These are phyloP conservation scores for Venturia canescens DNA, from an alignment of 1,140 invertebrate genomes.

Conservation along the genomic window DNA sequence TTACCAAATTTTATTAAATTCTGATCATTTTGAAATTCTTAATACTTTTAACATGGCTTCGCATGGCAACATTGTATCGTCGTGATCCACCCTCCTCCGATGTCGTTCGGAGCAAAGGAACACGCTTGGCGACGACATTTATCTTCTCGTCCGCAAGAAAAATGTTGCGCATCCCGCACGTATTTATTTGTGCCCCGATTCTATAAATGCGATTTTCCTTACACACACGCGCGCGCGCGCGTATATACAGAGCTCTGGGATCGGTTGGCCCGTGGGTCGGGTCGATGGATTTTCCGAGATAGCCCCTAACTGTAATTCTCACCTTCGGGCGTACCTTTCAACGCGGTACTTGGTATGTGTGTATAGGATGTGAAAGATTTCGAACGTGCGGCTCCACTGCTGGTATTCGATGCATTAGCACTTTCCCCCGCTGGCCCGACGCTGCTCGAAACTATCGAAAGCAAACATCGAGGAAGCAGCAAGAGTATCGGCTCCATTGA, in stretches of 20 bases:
- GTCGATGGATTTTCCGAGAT: constrained; percentile 57
- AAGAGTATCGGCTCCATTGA: background rate
- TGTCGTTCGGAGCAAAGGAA: too few species aligned
- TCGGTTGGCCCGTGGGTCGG: constrained; percentile 9
- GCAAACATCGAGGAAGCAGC: constrained; percentile 55
- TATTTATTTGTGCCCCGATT: too few species aligned
- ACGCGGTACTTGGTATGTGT: background rate
- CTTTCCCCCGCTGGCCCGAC: constrained; percentile 46
- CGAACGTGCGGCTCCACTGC: constrained; percentile 1
- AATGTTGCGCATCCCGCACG: too few species aligned
- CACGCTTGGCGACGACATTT: too few species aligned
- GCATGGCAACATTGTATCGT: too few species aligned
- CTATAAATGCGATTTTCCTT: too few species aligned
- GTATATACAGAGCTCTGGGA: background rate
- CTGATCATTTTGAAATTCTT: too few species aligned
- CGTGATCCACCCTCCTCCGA: too few species aligned
- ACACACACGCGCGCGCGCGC: too few species aligned
- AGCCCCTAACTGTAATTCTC: constrained; percentile 59
- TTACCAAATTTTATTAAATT: too few species aligned
- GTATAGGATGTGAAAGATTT: background rate
- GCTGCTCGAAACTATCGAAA: constrained; percentile 55
- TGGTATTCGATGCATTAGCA: constrained; percentile 59
- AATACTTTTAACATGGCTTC: too few species aligned
- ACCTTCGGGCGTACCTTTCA: constrained; percentile 49
- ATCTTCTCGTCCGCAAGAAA: too few species aligned